Conservation (phyloP, 2,113 vertebrate genomes). For the Eptesicus fuscus region DNA sequence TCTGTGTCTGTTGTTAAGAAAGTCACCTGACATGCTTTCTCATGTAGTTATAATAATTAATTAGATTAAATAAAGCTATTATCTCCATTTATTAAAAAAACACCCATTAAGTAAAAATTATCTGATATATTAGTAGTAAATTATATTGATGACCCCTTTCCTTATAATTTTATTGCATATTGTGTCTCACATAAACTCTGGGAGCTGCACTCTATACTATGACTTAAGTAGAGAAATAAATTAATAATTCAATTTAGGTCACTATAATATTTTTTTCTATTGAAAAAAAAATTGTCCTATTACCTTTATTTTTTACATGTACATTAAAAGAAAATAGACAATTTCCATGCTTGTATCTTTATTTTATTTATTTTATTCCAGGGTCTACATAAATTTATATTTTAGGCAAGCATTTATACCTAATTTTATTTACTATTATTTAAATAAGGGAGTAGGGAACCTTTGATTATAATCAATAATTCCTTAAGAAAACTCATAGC, state of each 20-base stretch:
- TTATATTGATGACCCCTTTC: background rate
- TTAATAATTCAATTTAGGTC: background rate
- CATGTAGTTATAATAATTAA: background rate
- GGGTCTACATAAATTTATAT: background rate
- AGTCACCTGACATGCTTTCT: background rate
- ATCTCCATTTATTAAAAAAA: background rate
- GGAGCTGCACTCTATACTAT: background rate
- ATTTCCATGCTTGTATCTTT: background rate
- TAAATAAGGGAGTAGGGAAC: conserved; percentile 42
- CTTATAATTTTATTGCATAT: background rate
- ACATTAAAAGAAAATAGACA: background rate
- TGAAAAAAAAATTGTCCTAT: background rate
- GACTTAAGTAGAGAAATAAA: background rate
- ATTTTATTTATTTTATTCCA: background rate
- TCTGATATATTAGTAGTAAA: background rate
- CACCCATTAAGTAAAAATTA: background rate
- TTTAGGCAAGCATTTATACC: background rate
- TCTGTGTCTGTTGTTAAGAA: background rate
- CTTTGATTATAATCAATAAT: conserved; percentile 57
- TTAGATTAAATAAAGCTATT: background rate
- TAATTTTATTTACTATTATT: conserved; percentile 11
- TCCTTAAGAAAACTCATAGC: conserved; percentile 55
- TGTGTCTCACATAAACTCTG: background rate
- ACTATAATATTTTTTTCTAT: background rate
- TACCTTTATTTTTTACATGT: background rate